Base-by-base conservation (phyloP, 2,888 invertebrate genomes). In the Dugesia japonica region DNA sequence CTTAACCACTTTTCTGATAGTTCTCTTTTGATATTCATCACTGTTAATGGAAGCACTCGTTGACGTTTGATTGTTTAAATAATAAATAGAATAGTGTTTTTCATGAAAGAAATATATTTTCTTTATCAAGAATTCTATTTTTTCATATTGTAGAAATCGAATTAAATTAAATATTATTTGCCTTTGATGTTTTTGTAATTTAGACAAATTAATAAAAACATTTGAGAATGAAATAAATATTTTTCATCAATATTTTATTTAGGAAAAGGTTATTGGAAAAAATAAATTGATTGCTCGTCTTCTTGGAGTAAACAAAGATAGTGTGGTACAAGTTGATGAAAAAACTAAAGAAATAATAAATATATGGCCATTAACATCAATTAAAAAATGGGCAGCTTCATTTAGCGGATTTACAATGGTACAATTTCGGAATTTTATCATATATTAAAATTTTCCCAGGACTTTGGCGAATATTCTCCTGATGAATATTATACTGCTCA, bases 381-480 rank as follows among this genome's bases (percentile, higher is more conserved):
- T 98, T 1, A 87, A 93, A 73, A 87, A 97, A 79, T 99, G 98
- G 97, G 97, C 95, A 79, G 95, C 98, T 77, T 93, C 94, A 42
- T 94, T 95, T 0, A 98, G 97, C 85, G 95, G 94, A 0, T 99
- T 98, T 85, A 97, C 97, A 0, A 87, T 99, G 80, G 86, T 85
- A 79, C 80, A 72, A 0, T 1, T 31, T 13, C 31, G 7, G 4
- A 7, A n/a, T n/a, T 31, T 31, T 31, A 7, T 13, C 7, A 31
- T 31, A 13, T n/a, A n/a, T 9, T 9, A 9, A 4, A 56, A 56
- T 28, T 20, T 71, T 79, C 80, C 7, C 80, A 85, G 86, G 98
- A 98, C 87, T 99, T 98, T 84, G 98, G 98, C 0, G 98, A 99
- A 84, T 98, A 99, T 85, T 92, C 94, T 75, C 95, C 97, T 85